Evolutionary conservation across 1,140 invertebrate species (phyloP).

Genomic region (Calephelis nemesis): DNA sequence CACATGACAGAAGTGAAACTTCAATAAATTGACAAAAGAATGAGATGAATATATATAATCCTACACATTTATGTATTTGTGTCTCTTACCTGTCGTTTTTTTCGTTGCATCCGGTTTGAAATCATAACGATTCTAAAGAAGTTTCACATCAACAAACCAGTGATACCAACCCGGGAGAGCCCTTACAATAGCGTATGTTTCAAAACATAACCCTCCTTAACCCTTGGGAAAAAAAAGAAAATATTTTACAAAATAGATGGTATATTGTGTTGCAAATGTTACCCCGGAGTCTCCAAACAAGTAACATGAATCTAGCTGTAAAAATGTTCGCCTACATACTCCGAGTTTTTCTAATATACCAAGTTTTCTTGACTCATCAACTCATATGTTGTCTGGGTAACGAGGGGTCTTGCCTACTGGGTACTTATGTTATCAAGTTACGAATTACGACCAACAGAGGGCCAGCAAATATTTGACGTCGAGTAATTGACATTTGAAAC

Average conservation of each 20-base stretch:
- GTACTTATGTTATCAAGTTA: slow-evolving; percentile 45
- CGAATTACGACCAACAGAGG: slow-evolving; percentile 66
- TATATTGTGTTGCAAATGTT: slow-evolving; percentile 47
- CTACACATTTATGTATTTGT: too few relatives aligned
- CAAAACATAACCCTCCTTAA: too few relatives aligned
- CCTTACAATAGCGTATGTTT: too few relatives aligned
- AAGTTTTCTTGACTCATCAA: slow-evolving; percentile 8
- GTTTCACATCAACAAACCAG: too few relatives aligned
- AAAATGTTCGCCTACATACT: slow-evolving; percentile 30
- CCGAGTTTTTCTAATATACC: slow-evolving; percentile 2
- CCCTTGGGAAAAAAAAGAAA: slow-evolving; percentile 2
- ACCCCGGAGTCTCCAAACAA: slow-evolving; percentile 69
- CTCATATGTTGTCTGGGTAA: not conserved
- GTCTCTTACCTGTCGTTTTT: too few relatives aligned
- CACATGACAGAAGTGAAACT: too few relatives aligned
- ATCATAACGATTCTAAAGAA: too few relatives aligned
- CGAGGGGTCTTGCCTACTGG: slow-evolving; percentile 3
- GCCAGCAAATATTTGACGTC: slow-evolving; percentile 70
- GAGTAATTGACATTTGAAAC: slow-evolving; percentile 71
- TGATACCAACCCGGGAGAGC: too few relatives aligned
- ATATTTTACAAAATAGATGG: slow-evolving; percentile 22
- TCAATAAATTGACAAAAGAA: too few relatives aligned
- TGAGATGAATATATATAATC: too few relatives aligned
- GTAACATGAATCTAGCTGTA: slow-evolving; percentile 54
- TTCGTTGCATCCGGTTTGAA: too few relatives aligned